Evolutionary conservation across 2,797 vertebrate genomes (phyloP).

Genomic region (Dendrocincla fuliginosa): DNA sequence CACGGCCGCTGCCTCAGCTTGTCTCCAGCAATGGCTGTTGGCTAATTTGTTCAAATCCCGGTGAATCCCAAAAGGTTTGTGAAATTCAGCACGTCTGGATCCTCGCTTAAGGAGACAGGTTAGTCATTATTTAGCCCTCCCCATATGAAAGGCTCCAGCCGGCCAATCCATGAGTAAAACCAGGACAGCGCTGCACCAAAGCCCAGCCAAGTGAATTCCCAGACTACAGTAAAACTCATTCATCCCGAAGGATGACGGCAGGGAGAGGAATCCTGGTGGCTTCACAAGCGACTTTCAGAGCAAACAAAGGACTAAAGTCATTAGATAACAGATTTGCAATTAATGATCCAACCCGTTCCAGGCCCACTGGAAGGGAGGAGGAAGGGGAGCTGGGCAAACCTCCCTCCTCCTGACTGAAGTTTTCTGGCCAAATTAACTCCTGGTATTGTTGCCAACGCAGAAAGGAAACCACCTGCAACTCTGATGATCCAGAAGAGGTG

Average conservation of each 20-base stretch:
- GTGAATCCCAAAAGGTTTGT: neutral
- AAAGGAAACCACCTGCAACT: neutral
- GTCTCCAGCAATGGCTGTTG: neutral
- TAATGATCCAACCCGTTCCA: neutral
- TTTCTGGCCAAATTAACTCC: neutral
- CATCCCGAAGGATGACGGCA: neutral
- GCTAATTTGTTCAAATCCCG: neutral
- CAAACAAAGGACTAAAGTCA: neutral
- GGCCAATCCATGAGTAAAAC: neutral
- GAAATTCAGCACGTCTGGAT: neutral
- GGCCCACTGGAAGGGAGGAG: neutral
- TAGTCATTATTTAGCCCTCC: neutral
- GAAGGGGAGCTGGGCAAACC: neutral
- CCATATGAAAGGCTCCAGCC: neutral
- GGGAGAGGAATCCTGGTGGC: neutral
- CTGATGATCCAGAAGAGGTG: neutral
- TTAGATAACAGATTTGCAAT: neutral
- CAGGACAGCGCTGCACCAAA: neutral
- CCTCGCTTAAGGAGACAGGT: neutral
- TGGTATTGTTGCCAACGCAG: accelerated
- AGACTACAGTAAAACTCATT: neutral
- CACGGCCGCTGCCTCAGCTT: neutral
- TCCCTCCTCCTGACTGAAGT: neutral
- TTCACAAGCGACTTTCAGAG: neutral
- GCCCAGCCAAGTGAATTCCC: neutral